phyloP scores from a whole-genome alignment of 64 coral and sea anemone species.

The Orbicella faveolata region DNA sequence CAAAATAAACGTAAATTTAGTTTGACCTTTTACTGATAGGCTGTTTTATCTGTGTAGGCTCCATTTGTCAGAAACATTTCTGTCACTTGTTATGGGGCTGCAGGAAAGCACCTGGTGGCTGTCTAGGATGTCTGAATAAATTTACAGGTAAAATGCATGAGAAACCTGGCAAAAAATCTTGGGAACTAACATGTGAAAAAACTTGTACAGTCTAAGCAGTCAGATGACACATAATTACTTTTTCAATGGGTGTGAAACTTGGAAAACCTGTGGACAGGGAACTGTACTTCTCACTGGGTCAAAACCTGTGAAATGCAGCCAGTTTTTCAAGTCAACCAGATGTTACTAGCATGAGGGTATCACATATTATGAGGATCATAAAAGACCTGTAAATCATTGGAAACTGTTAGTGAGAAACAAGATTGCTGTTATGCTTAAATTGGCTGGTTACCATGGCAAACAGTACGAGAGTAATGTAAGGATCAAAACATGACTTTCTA shows the following conservation, averaged over 20 bases:
- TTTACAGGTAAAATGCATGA: slow-evolving; percentile 31
- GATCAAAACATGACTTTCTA: no score
- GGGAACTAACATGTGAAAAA: neutral
- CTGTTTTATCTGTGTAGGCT: neutral
- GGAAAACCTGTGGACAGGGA: no score
- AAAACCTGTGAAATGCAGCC: neutral
- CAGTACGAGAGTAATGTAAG: no score
- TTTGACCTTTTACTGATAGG: neutral
- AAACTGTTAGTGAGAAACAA: neutral
- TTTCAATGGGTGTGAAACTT: no score
- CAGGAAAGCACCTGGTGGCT: neutral
- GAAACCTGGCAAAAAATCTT: neutral
- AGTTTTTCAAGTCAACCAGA: no score
- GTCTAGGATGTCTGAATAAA: slow-evolving; percentile 59
- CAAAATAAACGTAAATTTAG: no score
- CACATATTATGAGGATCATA: neutral
- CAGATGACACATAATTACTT: no score
- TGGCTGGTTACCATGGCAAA: no score
- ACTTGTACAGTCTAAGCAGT: no score
- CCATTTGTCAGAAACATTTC: slow-evolving; percentile 19
- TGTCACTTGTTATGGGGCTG: slow-evolving; percentile 66
- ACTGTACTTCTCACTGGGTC: neutral
- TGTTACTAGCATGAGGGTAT: neutral
- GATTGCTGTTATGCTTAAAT: neutral
- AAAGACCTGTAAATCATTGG: neutral